A percentile compares a stretch with the other conserved stretches of the same genome.
Conservation (phyloP, 2,113 vertebrate species). For the Sialia sialis region DNA sequence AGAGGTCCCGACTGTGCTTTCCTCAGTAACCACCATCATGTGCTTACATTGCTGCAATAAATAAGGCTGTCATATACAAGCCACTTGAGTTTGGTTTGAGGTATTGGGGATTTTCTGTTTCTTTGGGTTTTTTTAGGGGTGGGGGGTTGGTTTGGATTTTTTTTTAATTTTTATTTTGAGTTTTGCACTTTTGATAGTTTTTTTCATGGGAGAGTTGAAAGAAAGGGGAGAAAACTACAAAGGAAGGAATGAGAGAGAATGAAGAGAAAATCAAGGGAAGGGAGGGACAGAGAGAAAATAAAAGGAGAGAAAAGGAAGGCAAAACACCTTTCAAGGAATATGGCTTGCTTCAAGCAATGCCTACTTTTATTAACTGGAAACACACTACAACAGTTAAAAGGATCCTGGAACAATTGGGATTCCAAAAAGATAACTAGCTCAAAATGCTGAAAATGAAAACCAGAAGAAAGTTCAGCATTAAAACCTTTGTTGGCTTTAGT, state of each 20-base stretch:
- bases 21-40: background rate
- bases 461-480: conserved; percentile 34
- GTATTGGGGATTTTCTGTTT: background rate
- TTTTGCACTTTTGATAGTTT: background rate
- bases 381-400: background rate
- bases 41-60: background rate
- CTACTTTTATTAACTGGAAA: background rate
- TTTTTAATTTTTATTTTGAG: background rate
- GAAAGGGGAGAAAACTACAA: background rate
- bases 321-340: background rate
- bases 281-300: background rate
- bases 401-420: background rate
- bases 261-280: background rate
- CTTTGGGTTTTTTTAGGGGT: background rate
- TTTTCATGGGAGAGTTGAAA: background rate
- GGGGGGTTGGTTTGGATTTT: too few relatives aligned
- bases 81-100: background rate
- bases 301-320: background rate
- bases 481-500: background rate
- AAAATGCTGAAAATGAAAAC: conserved; percentile 49
- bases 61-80: background rate
- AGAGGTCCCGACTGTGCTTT: background rate
- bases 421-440: background rate
- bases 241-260: accelerated
- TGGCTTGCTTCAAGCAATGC: background rate